These are phyloP conservation scores for Macaca mulatta DNA, from an alignment of 2,113 vertebrate genomes.

Conservation along the genomic window DNA sequence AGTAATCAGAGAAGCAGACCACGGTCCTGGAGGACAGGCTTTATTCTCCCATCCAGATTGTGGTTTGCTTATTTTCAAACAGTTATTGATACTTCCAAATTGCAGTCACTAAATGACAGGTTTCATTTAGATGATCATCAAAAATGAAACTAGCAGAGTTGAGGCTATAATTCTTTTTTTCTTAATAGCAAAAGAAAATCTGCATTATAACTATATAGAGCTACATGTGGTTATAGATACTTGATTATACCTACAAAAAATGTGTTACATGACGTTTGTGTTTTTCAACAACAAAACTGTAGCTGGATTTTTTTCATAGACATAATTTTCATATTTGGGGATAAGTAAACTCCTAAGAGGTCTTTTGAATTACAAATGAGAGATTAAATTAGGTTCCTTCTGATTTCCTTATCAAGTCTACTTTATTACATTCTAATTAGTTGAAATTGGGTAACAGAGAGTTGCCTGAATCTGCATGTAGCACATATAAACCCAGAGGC, in stretches of 20 bases:
- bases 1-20: conserved; percentile 23
- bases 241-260: background rate
- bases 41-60: background rate
- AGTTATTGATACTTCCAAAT: conserved; percentile 68
- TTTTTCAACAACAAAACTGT: background rate
- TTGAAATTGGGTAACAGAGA: background rate
- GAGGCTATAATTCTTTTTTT: conserved; percentile 30
- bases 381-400: background rate
- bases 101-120: conserved; percentile 64
- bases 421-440: background rate
- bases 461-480: background rate
- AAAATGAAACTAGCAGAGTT: conserved; percentile 38
- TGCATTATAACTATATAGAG: background rate
- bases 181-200: conserved; percentile 10
- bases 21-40: background rate
- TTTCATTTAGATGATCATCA: conserved; percentile 57
- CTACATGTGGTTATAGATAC: background rate
- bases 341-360: background rate
- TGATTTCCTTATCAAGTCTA: conserved; percentile 3
- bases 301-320: background rate
- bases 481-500: background rate
- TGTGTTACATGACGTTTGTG: background rate
- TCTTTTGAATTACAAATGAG: background rate
- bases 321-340: background rate
- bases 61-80: conserved; percentile 67